phyloP scores from a whole-genome alignment of 2,113 vertebrate genomes.

The Triplophysa dalaica region DNA sequence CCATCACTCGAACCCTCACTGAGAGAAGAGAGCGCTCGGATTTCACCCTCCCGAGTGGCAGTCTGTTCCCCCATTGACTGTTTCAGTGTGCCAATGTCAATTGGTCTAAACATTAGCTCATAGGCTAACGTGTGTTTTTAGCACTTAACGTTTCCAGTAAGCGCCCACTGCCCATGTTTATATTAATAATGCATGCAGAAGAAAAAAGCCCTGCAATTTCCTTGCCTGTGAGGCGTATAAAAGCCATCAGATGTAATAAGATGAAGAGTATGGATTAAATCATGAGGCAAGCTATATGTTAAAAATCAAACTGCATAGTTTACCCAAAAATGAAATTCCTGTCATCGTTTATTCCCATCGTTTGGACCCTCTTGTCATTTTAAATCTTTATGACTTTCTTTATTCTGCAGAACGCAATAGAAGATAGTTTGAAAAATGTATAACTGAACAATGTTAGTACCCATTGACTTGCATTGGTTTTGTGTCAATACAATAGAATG shows the following conservation, averaged over 20 bases:
- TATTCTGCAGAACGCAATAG: too few relatives aligned
- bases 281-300: conserved; percentile 11
- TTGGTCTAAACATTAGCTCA: conserved; percentile 35
- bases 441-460: too few relatives aligned
- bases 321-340: too few relatives aligned
- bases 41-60: conserved; percentile 4
- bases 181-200: conserved; percentile 33
- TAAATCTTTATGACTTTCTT: too few relatives aligned
- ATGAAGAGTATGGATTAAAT: conserved; percentile 38
- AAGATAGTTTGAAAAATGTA: too few relatives aligned
- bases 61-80: background rate
- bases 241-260: conserved; percentile 36
- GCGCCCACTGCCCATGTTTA: background rate
- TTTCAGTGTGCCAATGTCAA: conserved; percentile 33
- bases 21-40: background rate
- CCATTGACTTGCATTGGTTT: too few relatives aligned
- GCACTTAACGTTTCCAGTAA: conserved; percentile 20
- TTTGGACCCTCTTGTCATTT: too few relatives aligned
- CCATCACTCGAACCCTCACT: conserved; percentile 5
- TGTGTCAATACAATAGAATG: too few relatives aligned
- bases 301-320: conserved; percentile 6
- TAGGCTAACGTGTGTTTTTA: conserved; percentile 5
- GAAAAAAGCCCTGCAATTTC: conserved; percentile 8
- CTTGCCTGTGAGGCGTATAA: conserved; percentile 2
- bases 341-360: too few relatives aligned